These are phyloP conservation scores for Gorsachius magnificus DNA, from an alignment of 2,797 vertebrate species.

Conservation along the genomic window DNA sequence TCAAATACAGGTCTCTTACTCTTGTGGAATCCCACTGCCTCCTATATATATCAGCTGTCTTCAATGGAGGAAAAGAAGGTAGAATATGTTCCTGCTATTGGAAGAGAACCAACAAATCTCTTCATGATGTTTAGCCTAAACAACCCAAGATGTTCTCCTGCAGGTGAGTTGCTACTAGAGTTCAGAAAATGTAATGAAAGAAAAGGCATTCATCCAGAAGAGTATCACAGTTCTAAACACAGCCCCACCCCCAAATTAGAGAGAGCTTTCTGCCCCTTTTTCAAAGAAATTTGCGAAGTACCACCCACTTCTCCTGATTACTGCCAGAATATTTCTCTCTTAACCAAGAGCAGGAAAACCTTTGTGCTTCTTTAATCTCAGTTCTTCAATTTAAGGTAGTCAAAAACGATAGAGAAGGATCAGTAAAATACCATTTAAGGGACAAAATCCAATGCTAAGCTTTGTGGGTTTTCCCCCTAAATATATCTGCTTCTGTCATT, in stretches of 20 bases:
- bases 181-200: neutral
- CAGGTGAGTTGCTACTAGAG: neutral
- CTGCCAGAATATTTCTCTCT: neutral
- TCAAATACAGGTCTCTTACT: neutral
- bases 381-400: neutral
- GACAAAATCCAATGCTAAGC: neutral
- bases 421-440: neutral
- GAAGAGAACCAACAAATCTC: neutral
- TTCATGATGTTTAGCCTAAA: neutral
- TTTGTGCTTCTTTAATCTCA: neutral
- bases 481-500: neutral
- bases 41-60: neutral
- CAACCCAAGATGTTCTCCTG: neutral
- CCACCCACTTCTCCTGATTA: neutral
- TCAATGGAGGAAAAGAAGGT: neutral
- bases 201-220: neutral
- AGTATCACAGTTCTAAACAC: neutral
- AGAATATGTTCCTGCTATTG: neutral
- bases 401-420: neutral
- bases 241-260: neutral
- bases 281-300: neutral
- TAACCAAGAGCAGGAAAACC: neutral
- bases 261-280: neutral
- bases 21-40: neutral
- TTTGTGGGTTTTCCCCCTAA: neutral